These are phyloP conservation scores for Pachliopta kotzebuea DNA, from an alignment of 2,888 invertebrate species.

Conservation along the genomic window DNA sequence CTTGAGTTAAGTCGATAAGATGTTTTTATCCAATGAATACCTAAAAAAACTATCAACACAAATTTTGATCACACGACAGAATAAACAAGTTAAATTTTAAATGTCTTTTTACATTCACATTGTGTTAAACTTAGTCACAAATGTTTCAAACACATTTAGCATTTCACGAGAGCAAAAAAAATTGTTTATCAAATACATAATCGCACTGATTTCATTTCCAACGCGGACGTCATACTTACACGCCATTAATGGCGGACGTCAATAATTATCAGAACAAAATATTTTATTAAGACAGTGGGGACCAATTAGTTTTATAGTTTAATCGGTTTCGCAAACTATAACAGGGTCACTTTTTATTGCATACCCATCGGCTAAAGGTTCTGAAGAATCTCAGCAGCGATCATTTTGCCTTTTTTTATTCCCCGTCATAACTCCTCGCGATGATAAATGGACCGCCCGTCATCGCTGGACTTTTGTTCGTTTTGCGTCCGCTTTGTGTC, in stretches of 20 bases:
- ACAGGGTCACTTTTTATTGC: constrained; percentile 71
- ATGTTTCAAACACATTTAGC: constrained; percentile 5
- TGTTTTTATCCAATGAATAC: no score
- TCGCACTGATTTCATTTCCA: constrained; percentile 16
- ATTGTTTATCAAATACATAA: constrained; percentile 16
- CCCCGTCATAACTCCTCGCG: constrained; percentile 61
- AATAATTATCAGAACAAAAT: constrained; percentile 65
- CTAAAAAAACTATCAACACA: background rate
- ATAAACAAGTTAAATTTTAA: background rate
- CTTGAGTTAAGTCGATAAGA: no score
- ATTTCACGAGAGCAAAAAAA: constrained; percentile 5
- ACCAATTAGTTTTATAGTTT: constrained; percentile 74
- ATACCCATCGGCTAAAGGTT: constrained; percentile 51
- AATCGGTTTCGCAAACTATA: constrained; percentile 76
- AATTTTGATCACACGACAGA: background rate
- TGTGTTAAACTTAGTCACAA: background rate
- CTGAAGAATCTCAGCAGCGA: constrained; percentile 50
- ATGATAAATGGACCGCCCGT: constrained; percentile 54
- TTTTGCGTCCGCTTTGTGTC: constrained; percentile 38
- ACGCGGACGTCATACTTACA: constrained; percentile 33
- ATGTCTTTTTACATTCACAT: background rate
- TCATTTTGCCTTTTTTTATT: constrained; percentile 55
- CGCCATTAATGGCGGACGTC: constrained; percentile 59
- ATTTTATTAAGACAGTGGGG: constrained; percentile 71
- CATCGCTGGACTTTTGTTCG: constrained; percentile 47